Conservation (phyloP, 2,888 invertebrate species). For the Zeuzera pyrina region DNA sequence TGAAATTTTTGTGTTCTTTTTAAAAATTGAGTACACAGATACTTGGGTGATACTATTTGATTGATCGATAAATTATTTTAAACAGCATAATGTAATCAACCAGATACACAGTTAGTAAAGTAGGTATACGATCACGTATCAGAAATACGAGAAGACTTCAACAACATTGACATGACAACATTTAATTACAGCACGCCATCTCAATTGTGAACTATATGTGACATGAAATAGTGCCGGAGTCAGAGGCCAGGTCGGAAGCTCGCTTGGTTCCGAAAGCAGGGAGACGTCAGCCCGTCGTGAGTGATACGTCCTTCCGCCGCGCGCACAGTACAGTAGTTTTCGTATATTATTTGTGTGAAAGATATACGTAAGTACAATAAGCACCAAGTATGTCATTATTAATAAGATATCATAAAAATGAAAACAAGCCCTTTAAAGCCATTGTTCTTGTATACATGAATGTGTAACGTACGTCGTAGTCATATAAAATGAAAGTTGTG, state of each 20-base stretch:
- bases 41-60: too few species aligned
- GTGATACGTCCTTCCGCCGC: slow-evolving; percentile 65
- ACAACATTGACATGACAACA: too few species aligned
- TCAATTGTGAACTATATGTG: slow-evolving; percentile 27
- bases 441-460: not conserved
- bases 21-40: too few species aligned
- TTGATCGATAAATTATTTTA: too few species aligned
- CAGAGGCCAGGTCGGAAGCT: slow-evolving; percentile 54
- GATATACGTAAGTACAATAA: not conserved
- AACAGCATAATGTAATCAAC: too few species aligned
- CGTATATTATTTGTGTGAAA: too few species aligned
- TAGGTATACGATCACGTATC: too few species aligned
- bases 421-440: not conserved
- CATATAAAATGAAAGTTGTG: slow-evolving; percentile 65
- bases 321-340: slow-evolving; percentile 19
- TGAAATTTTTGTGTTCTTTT: too few species aligned
- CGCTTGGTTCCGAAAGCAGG: slow-evolving; percentile 51
- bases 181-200: slow-evolving; percentile 12
- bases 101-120: too few species aligned
- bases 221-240: slow-evolving; percentile 39
- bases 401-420: not conserved
- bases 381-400: not conserved
- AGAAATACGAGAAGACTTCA: too few species aligned
- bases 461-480: slow-evolving; percentile 34
- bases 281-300: slow-evolving; percentile 50